phyloP scores from a whole-genome alignment of 2,888 invertebrate species.

The Stenodera caucasica region DNA sequence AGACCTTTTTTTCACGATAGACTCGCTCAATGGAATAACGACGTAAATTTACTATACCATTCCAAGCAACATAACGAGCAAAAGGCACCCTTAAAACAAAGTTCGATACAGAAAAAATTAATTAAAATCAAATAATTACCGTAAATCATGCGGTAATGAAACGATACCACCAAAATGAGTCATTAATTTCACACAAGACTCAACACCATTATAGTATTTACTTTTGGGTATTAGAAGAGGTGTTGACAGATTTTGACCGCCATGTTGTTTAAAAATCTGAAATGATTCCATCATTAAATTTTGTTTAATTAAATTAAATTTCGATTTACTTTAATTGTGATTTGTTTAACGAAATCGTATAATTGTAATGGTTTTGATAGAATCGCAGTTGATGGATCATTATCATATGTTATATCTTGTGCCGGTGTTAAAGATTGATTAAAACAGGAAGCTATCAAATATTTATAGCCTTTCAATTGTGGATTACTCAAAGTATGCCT shows the following conservation, averaged over 20 bases:
- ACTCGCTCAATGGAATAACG: conserved; percentile 87
- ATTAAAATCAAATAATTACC: conserved; percentile 50
- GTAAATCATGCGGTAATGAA: conserved; percentile 81
- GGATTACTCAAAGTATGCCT: conserved; percentile 80
- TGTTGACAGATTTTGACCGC: conserved; percentile 76
- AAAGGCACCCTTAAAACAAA: conserved; percentile 65
- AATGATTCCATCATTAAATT: conserved; percentile 10
- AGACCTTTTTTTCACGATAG: conserved; percentile 76
- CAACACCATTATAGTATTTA: conserved; percentile 60
- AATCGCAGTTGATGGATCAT: conserved; percentile 58
- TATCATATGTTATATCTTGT: conserved; percentile 83
- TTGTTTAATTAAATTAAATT: too few relatives aligned
- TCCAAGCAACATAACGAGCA: conserved; percentile 80
- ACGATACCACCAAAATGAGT: conserved; percentile 84
- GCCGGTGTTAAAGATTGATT: conserved; percentile 55
- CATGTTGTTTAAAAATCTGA: conserved; percentile 72
- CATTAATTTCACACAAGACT: conserved; percentile 78
- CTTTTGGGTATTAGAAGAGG: conserved; percentile 80
- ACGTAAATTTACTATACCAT: conserved; percentile 74
- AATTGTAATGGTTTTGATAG: conserved; percentile 54
- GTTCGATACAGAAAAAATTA: not conserved
- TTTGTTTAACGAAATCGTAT: conserved; percentile 53
- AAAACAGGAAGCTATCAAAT: conserved; percentile 66
- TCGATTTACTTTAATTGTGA: conserved; percentile 47
- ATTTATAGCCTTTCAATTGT: conserved; percentile 76